These are phyloP conservation scores for Aphaenogaster rudis DNA, from an alignment of 1,140 invertebrate species.

Conservation along the genomic window DNA sequence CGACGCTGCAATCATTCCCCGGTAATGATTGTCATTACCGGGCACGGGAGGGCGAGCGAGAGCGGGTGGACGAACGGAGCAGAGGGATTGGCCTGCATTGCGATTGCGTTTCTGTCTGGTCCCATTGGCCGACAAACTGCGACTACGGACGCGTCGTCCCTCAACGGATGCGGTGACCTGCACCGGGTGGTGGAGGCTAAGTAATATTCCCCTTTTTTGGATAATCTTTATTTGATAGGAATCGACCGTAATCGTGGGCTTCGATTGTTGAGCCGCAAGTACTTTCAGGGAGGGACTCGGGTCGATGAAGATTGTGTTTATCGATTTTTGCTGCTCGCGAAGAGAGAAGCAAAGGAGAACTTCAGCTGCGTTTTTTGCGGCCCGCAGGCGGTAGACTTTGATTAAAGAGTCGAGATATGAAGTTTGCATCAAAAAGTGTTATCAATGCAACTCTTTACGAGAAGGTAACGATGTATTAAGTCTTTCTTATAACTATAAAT, in stretches of 20 bases:
- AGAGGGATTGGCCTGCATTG: conserved; percentile 81
- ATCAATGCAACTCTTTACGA: conserved; percentile 18
- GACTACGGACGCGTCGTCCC: conserved; percentile 73
- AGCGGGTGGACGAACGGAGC: conserved; percentile 76
- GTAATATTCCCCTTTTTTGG: conserved; percentile 70
- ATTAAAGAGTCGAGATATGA: conserved; percentile 45
- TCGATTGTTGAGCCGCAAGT: conserved; percentile 43
- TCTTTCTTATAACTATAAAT: not conserved
- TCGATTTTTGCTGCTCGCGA: conserved; percentile 54
- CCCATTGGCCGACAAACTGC: conserved; percentile 82
- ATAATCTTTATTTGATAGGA: conserved; percentile 48
- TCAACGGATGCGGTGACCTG: conserved; percentile 64
- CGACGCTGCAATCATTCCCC: conserved; percentile 84
- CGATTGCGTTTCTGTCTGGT: conserved; percentile 82
- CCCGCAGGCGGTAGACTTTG: conserved; percentile 37
- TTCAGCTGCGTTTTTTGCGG: conserved; percentile 21
- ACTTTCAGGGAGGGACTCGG: conserved; percentile 2
- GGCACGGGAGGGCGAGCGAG: conserved; percentile 79
- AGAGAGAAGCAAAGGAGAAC: not conserved
- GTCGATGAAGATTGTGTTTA: conserved; percentile 61
- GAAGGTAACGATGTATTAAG: not conserved
- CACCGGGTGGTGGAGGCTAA: conserved; percentile 63
- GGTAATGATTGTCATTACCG: conserved; percentile 86
- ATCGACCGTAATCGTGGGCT: conserved; percentile 42
- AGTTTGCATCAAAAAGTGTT: conserved; percentile 34